phyloP scores from a whole-genome alignment of 37 sponge, comb jelly and placozoan species.

The Aplysina aerophoba region DNA sequence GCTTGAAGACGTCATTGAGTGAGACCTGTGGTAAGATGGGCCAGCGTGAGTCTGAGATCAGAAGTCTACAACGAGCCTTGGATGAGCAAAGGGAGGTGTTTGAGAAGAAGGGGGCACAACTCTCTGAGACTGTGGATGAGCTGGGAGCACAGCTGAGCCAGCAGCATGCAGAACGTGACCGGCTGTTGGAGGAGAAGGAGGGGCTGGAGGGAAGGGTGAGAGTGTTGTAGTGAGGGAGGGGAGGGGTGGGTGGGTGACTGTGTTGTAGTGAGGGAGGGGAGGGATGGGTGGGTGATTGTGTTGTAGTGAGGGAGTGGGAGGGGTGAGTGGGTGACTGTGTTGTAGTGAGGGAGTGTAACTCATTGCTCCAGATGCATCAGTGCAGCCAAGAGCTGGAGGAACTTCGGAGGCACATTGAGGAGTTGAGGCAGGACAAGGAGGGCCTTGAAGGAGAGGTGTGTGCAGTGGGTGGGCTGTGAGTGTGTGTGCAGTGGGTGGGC shows the following conservation, averaged over 20 bases:
- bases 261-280: no score
- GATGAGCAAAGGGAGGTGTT: neutral
- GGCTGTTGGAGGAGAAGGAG: constrained; percentile 23
- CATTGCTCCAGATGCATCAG: neutral
- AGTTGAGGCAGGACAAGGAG: neutral
- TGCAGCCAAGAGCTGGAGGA: neutral
- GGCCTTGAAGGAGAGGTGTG: neutral
- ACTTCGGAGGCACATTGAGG: neutral
- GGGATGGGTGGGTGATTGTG: no score
- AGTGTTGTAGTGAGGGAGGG: neutral
- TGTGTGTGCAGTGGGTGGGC: no score
- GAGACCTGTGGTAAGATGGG: no score
- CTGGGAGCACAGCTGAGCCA: neutral
- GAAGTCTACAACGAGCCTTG: neutral
- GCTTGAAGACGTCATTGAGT: neutral
- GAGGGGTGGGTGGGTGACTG: no score
- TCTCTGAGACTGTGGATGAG: neutral
- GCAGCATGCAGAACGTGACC: neutral
- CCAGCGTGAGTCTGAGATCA: neutral
- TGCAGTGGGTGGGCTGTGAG: no score
- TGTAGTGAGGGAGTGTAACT: neutral
- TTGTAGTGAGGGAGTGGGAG: no score
- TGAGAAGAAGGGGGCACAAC: no score
- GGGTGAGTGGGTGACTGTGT: neutral
- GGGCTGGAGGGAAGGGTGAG: constrained; percentile 1